These are phyloP conservation scores for Pachymerium ferrugineum DNA, from an alignment of 2,888 invertebrate species.

Conservation along the genomic window DNA sequence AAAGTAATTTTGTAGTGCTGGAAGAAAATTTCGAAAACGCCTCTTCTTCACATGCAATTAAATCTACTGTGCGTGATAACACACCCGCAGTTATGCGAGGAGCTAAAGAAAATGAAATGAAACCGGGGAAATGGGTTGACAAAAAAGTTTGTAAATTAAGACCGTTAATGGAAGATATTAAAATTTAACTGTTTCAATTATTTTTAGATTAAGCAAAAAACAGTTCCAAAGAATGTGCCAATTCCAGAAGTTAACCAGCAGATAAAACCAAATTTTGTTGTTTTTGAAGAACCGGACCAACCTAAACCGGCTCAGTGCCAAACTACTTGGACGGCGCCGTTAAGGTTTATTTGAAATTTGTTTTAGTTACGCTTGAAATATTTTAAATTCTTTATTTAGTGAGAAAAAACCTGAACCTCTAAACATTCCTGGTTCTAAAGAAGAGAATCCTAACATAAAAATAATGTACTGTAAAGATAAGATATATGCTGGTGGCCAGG, in stretches of 20 bases:
- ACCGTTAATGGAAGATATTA: neutral
- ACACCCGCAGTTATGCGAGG: constrained; percentile 41
- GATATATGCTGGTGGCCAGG: constrained; percentile 58
- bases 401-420: constrained; percentile 36
- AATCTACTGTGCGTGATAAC: constrained; percentile 35
- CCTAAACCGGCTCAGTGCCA: neutral
- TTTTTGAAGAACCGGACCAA: constrained; percentile 41
- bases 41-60: constrained; percentile 29
- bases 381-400: constrained; percentile 20
- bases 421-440: constrained; percentile 46
- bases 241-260: constrained; percentile 33
- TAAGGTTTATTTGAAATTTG: constrained; percentile 15
- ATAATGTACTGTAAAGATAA: constrained; percentile 63
- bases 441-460: constrained; percentile 51
- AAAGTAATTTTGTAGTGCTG: constrained; percentile 32
- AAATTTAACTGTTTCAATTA: neutral
- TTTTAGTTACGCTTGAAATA: constrained; percentile 27
- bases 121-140: constrained; percentile 65
- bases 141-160: constrained; percentile 41
- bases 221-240: constrained; percentile 37
- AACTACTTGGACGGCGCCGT: neutral
- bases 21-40: constrained; percentile 41
- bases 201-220: constrained; percentile 33
- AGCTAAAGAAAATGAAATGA: constrained; percentile 64
- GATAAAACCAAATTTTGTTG: constrained; percentile 39